Percentiles rank a stretch among this genome's conserved stretches.
Conservation (phyloP, 2,113 vertebrate species). For the Dendrocopos noguchii region DNA sequence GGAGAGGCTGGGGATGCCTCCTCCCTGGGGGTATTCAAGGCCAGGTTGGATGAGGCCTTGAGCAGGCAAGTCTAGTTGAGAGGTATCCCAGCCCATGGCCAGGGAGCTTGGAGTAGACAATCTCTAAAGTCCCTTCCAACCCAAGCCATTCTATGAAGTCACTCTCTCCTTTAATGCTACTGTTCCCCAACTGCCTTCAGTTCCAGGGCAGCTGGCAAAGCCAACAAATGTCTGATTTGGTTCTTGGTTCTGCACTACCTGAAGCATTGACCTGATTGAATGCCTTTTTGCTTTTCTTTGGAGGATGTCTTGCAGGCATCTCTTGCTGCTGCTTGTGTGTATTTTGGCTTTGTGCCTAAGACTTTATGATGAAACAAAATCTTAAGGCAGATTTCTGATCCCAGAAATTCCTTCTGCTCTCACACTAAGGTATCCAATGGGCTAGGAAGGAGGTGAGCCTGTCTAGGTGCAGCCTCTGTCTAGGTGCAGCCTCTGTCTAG, state of each 20-base stretch:
- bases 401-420: not conserved
- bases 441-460: not conserved
- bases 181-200: not conserved
- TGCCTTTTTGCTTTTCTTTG: not conserved
- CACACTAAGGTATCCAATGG: not conserved
- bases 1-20: too few relatives aligned
- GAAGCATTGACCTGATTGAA: not conserved
- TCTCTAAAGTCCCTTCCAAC: too few relatives aligned
- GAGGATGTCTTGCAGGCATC: accelerated
- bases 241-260: not conserved
- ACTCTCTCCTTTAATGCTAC: not conserved
- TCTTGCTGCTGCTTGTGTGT: not conserved
- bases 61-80: too few relatives aligned
- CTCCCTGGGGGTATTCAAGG: too few relatives aligned
- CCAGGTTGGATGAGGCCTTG: too few relatives aligned
- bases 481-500: too few relatives aligned
- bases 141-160: not conserved
- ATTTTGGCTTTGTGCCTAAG: not conserved
- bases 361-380: not conserved
- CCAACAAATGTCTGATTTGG: not conserved
- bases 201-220: not conserved
- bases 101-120: too few relatives aligned
- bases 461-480: too few relatives aligned
- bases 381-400: not conserved
- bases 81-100: too few relatives aligned